phyloP scores from a whole-genome alignment of 2,797 vertebrate species.

The Mormyrops boulengeri region DNA sequence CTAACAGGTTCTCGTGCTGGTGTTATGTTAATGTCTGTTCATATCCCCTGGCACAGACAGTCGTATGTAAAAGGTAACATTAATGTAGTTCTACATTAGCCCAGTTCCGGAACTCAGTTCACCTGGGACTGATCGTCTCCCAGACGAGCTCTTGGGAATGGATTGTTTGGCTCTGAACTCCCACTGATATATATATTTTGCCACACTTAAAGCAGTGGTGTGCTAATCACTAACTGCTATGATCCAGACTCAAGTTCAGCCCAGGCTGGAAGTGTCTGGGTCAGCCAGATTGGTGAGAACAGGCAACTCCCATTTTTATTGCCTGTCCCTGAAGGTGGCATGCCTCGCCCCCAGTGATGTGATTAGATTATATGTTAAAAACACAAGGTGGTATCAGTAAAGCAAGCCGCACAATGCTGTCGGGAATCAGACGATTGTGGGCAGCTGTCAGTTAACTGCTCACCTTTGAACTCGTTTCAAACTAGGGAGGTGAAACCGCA shows the following conservation, averaged over 20 bases:
- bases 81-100: background rate
- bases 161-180: conserved; percentile 16
- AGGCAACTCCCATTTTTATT: conserved; percentile 21
- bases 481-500: background rate
- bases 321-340: conserved; percentile 10
- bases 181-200: background rate
- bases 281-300: conserved; percentile 29
- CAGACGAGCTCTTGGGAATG: conserved; percentile 13
- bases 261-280: conserved; percentile 34
- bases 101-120: background rate
- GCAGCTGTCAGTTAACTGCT: conserved; percentile 10
- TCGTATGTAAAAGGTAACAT: background rate
- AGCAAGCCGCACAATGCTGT: conserved; percentile 32
- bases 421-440: conserved; percentile 19
- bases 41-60: background rate
- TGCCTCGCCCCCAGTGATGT: conserved; percentile 9
- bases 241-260: conserved; percentile 20
- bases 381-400: conserved; percentile 18
- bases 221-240: background rate
- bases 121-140: background rate
- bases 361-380: conserved; percentile 34
- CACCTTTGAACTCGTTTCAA: background rate
- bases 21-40: background rate
- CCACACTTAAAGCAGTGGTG: background rate
- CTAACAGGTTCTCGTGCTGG: background rate